Base-by-base conservation (phyloP, 2,113 vertebrate genomes). In the Condylura cristata region DNA sequence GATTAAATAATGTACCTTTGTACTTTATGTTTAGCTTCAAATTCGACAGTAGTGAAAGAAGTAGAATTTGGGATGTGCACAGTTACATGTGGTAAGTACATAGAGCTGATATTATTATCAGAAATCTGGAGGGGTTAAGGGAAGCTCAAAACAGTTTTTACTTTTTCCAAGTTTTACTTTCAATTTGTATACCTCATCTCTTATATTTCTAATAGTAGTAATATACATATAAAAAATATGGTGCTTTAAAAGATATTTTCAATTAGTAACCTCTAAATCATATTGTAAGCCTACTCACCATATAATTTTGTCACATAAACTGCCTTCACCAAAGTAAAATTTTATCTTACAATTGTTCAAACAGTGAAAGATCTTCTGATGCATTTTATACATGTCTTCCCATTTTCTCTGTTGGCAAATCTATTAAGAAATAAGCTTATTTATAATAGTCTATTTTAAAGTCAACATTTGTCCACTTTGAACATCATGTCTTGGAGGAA, bases 321-420 rank as follows among this genome's bases (percentile, higher is more conserved):
- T 97, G 93, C 89, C 93, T 98, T 98, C 96, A 95, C 84, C 93
- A 97, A 97, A 98, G 97, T 97, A 98, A 97, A 98, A 98, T 96
- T 98, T 58, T 89, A 96, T 97, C 95, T 98, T 98, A 97, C 97
- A 98, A 96, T 98, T 97, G 97, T 98, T 98, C 97, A 97, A 96
- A 98, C 97, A 96, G 97, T 97, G 97, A 97, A 97, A 98, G 94
- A 97, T 97, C 97, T 98, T 98, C 96, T 94, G 68, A 93, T 97
- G 93, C 90, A 96, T 98, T 94, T 98, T 97, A 97, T 96, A 98
- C 97, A 98, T 98, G 97, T 98, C 97, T 98, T 98, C 95, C 96
- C 96, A 98, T 97, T 97, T 97, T 96, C 71, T 97, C 84, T 97
- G 97, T 95, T 98, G 97, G 96, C 97, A 97, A 95, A 90, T 91